A percentile compares a stretch with the other conserved stretches of the same genome.
Evolutionary conservation across 2,888 invertebrate species (phyloP).

Genomic region (Latheticus oryzae): DNA sequence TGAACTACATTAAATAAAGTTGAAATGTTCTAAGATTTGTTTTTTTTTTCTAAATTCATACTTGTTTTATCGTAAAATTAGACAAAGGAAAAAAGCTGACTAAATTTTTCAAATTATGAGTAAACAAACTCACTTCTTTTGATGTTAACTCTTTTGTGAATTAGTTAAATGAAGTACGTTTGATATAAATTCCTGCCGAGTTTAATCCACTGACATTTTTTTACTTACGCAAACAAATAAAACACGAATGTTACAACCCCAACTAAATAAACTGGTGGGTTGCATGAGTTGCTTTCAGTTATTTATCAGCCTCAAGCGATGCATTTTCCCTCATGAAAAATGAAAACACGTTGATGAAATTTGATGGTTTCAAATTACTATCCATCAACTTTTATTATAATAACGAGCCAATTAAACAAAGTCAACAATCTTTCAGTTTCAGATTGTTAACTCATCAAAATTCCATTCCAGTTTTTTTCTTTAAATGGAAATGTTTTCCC

Average conservation of each 20-base stretch:
- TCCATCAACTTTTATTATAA: constrained; percentile 7
- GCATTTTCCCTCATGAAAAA: constrained; percentile 31
- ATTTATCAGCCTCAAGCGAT: constrained; percentile 26
- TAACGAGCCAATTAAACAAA: not conserved
- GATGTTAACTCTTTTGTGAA: no score
- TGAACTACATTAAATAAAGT: no score
- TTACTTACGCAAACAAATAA: not conserved
- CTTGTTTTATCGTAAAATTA: no score
- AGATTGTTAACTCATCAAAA: not conserved
- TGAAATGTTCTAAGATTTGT: no score
- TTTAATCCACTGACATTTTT: no score
- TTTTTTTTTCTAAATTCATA: no score
- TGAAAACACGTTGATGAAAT: constrained; percentile 19
- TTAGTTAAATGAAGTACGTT: no score
- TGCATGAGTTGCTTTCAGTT: constrained; percentile 16
- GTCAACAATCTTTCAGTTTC: no score
- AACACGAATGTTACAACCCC: constrained; percentile 6
- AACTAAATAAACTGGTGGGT: constrained; percentile 11
- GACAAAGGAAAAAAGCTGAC: no score
- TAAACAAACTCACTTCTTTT: no score
- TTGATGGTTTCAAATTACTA: constrained; percentile 19
- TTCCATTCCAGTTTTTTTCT: not conserved
- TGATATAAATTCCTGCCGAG: no score
- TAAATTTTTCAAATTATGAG: no score
- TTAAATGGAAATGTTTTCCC: constrained; percentile 10